Base-by-base conservation (phyloP, 2,888 invertebrate genomes). In the Mimas tiliae region DNA sequence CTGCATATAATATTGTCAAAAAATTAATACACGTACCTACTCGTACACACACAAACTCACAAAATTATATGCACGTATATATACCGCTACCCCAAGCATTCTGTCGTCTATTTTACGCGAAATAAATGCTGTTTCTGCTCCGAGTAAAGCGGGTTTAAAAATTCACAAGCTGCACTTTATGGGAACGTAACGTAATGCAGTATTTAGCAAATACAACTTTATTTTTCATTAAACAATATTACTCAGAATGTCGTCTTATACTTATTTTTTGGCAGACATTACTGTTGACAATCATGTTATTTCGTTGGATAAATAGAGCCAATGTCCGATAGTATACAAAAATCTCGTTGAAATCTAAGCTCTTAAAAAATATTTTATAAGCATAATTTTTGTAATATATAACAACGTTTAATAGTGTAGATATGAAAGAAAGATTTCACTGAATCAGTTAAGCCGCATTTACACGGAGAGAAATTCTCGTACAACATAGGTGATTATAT, bases 101-200 rank as follows among this genome's bases (percentile, higher is more conserved):
- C 27, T 33, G 47, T 8, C 48, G n/a, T 63, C 21, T 21, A 63
- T 63, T 47, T 47, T 27, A 27, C 27, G 42, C 47, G 45, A 48
- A 48, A 48, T 48, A 63, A 63, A 48, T 63, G 42, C 58, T 58
- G 19, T 58, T 58, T 6, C 19, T 7, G 11, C 58, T 58, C 8
- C 19, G 42, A 42, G 42, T 19, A 58, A 38, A 38, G 38, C 6
- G 11, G 16, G 16, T 38, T 58, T 58, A 42, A 58, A 58, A 58
- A 58, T 58, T 58, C 58, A 42, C 38, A 42, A 38, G 19, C 42
- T 48, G 21, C 42, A 21, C 62, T 58, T 38, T 58, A 58, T n/a
- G 19, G 19, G 58, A 19, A 58, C 58, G 55, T n/a, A 9, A 19
- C 11, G 42, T 58, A 38, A 38, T 42, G 19, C 19, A 1, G 19